Evolutionary conservation across 30 jellyfish, hydroid and myxozoan genomes (phyloP).

Genomic region (Cassiopea andromeda): DNA sequence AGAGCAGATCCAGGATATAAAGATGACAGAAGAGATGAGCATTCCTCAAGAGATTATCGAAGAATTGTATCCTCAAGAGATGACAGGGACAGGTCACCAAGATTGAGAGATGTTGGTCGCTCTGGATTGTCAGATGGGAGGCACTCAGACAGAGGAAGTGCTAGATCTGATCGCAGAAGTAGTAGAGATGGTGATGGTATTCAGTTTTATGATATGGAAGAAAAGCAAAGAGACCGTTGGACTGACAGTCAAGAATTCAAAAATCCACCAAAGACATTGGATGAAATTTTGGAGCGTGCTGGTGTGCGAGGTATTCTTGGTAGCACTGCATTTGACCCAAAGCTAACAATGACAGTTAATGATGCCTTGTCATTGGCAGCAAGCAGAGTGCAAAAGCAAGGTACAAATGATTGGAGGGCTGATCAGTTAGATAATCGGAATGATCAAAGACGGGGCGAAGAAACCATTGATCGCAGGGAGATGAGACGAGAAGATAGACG

Average conservation of each 20-base stretch:
- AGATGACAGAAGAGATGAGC: conserved; percentile 47
- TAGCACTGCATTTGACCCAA: conserved; percentile 57
- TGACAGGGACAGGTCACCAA: conserved; percentile 42
- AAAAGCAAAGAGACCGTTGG: conserved; percentile 65
- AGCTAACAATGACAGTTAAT: conserved; percentile 49
- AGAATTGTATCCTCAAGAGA: conserved; percentile 65
- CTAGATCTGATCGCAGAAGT: conserved; percentile 66
- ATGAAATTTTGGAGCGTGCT: conserved; percentile 95
- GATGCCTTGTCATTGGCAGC: conserved; percentile 57
- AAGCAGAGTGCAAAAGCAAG: conserved; percentile 45
- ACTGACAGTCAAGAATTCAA: conserved; percentile 51
- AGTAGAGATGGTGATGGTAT: conserved; percentile 78
- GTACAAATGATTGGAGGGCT: conserved; percentile 59
- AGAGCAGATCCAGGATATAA: conserved; percentile 33
- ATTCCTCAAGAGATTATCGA: conserved; percentile 47
- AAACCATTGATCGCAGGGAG: conserved; percentile 22
- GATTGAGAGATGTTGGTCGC: conserved; percentile 27
- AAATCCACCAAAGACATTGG: conserved; percentile 90
- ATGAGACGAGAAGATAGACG: conserved; percentile 33
- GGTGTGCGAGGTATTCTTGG: conserved; percentile 98
- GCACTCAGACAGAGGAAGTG: conserved; percentile 28
- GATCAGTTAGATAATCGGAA: conserved; percentile 54
- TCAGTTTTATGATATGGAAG: conserved; percentile 62
- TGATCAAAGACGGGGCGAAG: conserved; percentile 40
- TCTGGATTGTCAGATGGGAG: conserved; percentile 25